Base-by-base conservation (phyloP, 2,888 invertebrate species). In the Plagiodera versicolora region DNA sequence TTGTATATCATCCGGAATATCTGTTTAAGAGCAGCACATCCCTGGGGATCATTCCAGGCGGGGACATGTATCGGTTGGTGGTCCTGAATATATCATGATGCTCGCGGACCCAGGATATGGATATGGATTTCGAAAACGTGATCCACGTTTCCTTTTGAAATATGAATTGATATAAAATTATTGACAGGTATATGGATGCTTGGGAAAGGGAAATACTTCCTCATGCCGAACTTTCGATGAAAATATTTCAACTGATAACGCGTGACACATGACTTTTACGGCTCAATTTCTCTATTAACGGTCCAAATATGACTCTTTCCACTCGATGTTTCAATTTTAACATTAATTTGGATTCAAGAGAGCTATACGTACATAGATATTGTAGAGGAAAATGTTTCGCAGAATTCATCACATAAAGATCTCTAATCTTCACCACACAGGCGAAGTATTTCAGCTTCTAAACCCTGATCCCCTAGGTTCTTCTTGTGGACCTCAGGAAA, bases 1-100 rank as follows among this genome's bases (percentile, higher is more conserved):
- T 64, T 61, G 66, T 66, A 58, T 60, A 32, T 39, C 60, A 49
- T 54, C 50, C 52, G 32, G 55, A 57, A 63, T 63, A 63, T 66
- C 65, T 61, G 56, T 61, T 59, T 59, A 57, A 59, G 50, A 53
- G 49, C 50, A n/a, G 39, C 44, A 16, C n/a, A 48, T 57, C 57
- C 63, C 63, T 8, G 6, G 39, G 49, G 61, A 44, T 20, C 11
- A 35, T 35, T 50, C 50, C 45, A 57, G 39, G 53, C 49, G 50
- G 58, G 54, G 57, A 54, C 61, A 58, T 56, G 60, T 53, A 58
- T 53, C 48, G 58, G 58, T 51, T 3, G 39, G 39, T 39, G 14
- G 39, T 39, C 14, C 14, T 39, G 39, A 39, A 39, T 39, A 14
- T 39, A 39, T 39, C 14, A 39, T 39, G 39, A 39, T 39, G 14